Base-by-base conservation (phyloP, 2,888 invertebrate species). In the Mamestra brassicae region DNA sequence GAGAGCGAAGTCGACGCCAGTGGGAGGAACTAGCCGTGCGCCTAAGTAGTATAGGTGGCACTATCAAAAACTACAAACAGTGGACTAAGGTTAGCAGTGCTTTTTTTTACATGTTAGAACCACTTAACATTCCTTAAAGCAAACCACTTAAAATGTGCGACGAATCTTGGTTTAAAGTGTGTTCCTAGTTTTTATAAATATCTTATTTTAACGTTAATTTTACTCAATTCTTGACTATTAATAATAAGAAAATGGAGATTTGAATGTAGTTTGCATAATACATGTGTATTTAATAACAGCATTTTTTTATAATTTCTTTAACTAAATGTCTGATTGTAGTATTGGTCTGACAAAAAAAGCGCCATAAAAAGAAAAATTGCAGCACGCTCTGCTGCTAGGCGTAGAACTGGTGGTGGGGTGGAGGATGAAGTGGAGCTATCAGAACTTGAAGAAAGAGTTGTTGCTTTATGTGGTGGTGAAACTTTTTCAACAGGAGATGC, bases 1-100 rank as follows among this genome's bases (percentile, higher is more conserved):
- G 55, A 47, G 65, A 71, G 47, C 47, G 45, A 71, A 57, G 57
- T 65, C 71, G 47, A 38, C 55, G 64, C 71, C 55, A 55, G 55
- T 64, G 42, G 55, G 64, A 64, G 54, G 64, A 57, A 57, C 8
- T 67, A 67, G 45, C 67, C 57, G 67, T 67, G 57, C 57, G 42
- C 57, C 57, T 67, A 45, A 67, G 57, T 66, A 66, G 66, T 42
- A 17, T 58, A 36, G 67, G 67, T 34, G 34, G 45, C 45, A 52
- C 64, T 54, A 54, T 54, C 42, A 42, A 42, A 42, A 42, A 4
- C 5, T 42, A 42, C 42, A 42, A 42, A 42, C 42, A 42, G 42
- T 42, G 42, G 42, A 42, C 42, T 7, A 42, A 42, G 42, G 42
- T 42, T 42, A 34, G 36, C 11, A 50, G 15, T 10, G 34, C 63